Evolutionary conservation across 2,113 vertebrate species (phyloP).

Genomic region (Eubucco bourcierii): DNA sequence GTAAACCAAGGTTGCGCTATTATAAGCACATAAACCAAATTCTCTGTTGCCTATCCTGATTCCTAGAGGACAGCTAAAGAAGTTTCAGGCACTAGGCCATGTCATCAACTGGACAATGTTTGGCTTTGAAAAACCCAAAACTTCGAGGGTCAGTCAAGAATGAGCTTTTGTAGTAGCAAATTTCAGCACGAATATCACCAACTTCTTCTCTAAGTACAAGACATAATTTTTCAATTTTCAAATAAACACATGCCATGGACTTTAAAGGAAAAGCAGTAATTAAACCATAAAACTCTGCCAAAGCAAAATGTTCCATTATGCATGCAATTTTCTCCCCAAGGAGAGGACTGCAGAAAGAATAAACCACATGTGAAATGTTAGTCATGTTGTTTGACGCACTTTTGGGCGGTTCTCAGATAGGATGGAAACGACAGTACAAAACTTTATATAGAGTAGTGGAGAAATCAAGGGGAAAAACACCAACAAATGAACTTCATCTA

Average conservation of each 20-base stretch:
- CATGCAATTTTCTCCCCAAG: background rate
- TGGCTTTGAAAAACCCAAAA: background rate
- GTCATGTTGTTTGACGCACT: background rate
- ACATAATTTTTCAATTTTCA: slow-evolving; percentile 9
- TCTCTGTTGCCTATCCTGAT: background rate
- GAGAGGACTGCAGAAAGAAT: slow-evolving; percentile 4
- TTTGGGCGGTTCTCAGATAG: background rate
- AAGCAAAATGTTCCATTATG: background rate
- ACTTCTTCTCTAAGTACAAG: background rate
- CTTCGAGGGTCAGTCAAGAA: background rate
- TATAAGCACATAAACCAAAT: background rate
- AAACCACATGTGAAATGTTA: slow-evolving; percentile 6
- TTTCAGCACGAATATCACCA: background rate
- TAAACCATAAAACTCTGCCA: background rate
- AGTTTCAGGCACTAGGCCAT: background rate
- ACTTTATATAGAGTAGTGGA: background rate
- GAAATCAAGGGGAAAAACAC: background rate
- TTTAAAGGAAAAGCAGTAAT: background rate
- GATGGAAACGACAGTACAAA: background rate
- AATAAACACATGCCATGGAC: background rate
- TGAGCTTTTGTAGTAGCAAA: background rate
- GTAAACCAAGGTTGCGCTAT: background rate
- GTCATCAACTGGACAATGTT: background rate
- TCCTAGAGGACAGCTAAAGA: background rate
- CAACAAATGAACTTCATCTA: background rate